Percentiles rank a stretch among this genome's conserved stretches.
Conservation (phyloP, 2,113 vertebrate genomes). For the Brienomyrus brachyistius region DNA sequence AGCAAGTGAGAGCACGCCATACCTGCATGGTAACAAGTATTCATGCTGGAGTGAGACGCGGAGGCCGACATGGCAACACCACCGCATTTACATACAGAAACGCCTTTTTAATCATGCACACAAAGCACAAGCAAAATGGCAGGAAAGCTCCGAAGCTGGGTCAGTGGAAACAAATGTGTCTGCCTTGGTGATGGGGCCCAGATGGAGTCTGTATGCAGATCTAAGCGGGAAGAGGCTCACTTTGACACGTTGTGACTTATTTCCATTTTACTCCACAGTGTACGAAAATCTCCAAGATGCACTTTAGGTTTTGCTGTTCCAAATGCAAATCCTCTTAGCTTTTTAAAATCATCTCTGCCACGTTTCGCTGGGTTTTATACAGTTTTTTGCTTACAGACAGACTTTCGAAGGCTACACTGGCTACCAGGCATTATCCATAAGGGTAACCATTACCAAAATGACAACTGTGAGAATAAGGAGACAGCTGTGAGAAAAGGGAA, state of each 20-base stretch:
- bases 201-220: not conserved
- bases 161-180: not conserved
- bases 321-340: not conserved
- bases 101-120: not conserved
- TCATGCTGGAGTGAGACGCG: not conserved
- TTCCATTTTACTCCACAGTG: not conserved
- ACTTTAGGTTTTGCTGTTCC: not conserved
- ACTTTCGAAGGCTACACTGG: not conserved
- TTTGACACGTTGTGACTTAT: not conserved
- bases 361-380: not conserved
- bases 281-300: not conserved
- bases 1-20: conserved; percentile 22
- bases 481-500: not conserved
- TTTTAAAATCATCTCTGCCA: not conserved
- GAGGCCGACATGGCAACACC: not conserved
- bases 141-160: not conserved
- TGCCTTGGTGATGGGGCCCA: not conserved
- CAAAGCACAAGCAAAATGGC: not conserved
- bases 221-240: not conserved
- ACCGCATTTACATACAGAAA: not conserved
- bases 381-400: not conserved
- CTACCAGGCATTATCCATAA: not conserved
- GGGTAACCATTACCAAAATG: not conserved
- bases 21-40: not conserved
- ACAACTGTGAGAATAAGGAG: not conserved